Conservation (phyloP, 2,113 vertebrate genomes). For the Pyrgilauda ruficollis region DNA sequence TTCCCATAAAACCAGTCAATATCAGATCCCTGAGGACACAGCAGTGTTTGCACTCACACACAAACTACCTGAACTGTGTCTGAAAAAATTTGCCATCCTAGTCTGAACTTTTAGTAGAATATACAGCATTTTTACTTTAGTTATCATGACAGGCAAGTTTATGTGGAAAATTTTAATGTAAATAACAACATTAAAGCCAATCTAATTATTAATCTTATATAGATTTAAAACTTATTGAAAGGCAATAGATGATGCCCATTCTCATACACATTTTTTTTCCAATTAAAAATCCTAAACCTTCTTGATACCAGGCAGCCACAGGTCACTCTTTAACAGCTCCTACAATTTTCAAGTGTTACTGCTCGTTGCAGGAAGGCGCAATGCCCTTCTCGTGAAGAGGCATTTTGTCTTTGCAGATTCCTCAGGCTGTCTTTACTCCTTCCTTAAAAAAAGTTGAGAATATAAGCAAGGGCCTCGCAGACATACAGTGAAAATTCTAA, state of each 20-base stretch:
- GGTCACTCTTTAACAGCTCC: background rate
- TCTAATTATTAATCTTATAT: background rate
- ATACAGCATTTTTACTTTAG: background rate
- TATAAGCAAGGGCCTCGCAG: background rate
- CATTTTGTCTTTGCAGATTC: background rate
- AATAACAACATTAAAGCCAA: background rate
- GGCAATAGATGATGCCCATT: background rate
- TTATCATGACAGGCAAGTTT: background rate
- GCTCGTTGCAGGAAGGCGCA: background rate
- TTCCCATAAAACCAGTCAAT: background rate
- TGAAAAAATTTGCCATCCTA: background rate
- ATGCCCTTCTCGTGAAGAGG: background rate
- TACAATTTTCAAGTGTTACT: background rate
- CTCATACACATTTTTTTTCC: background rate
- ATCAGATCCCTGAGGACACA: background rate
- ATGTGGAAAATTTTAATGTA: background rate
- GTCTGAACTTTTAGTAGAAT: background rate
- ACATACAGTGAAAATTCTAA: background rate
- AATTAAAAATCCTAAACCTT: background rate
- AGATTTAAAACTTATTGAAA: background rate
- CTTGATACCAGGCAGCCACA: background rate
- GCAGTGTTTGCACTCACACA: background rate
- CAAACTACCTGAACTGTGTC: background rate
- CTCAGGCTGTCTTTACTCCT: background rate
- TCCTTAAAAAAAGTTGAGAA: background rate